These are phyloP conservation scores for Dendroctonus valens DNA, from an alignment of 1,140 invertebrate genomes.

Conservation along the genomic window DNA sequence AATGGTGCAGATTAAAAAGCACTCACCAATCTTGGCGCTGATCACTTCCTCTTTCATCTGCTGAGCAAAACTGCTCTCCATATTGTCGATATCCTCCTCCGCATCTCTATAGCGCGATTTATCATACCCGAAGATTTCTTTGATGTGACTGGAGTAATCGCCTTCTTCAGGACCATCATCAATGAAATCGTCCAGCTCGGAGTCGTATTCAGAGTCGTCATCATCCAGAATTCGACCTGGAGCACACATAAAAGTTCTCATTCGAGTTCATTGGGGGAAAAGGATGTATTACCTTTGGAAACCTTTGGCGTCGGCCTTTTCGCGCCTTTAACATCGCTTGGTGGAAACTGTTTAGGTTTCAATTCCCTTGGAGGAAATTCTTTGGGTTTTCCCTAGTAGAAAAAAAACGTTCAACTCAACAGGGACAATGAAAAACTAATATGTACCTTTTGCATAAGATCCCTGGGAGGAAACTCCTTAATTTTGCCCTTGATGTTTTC, in stretches of 20 bases:
- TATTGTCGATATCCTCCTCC: constrained; percentile 71
- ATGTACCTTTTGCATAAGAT: constrained; percentile 24
- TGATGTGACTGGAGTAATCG: constrained; percentile 80
- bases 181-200: constrained; percentile 89
- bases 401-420: neutral
- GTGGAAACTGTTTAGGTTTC: constrained; percentile 52
- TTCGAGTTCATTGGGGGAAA: neutral
- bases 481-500: constrained; percentile 8
- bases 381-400: constrained; percentile 32
- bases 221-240: constrained; percentile 64
- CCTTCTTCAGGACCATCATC: constrained; percentile 73
- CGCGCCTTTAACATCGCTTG: constrained; percentile 50
- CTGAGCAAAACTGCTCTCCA: constrained; percentile 83
- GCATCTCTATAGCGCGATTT: constrained; percentile 68
- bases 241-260: constrained; percentile 26
- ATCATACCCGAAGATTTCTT: constrained; percentile 88
- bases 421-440: neutral
- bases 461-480: constrained; percentile 33
- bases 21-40: constrained; percentile 77
- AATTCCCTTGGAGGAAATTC: constrained; percentile 30
- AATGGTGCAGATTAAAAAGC: neutral
- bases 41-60: constrained; percentile 82
- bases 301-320: constrained; percentile 44
- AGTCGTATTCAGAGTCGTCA: constrained; percentile 80
- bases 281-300: constrained; percentile 45